Base-by-base conservation (phyloP, 1,140 invertebrate species). In the Heliconius eleuchia region DNA sequence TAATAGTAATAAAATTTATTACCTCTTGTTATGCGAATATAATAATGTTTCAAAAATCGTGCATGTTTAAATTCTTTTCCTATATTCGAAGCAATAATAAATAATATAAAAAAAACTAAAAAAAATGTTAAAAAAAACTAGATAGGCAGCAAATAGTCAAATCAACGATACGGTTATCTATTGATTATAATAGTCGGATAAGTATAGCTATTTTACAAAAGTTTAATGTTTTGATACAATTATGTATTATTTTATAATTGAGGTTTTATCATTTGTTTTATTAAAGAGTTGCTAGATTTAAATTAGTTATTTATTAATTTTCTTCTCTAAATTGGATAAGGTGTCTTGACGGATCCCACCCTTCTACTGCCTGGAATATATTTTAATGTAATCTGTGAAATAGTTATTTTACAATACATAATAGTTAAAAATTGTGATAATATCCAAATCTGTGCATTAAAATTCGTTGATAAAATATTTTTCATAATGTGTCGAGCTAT, bases 71-170 rank as follows among this genome's bases (percentile, higher is more conserved):
- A 1, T 5, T 18, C 3, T 66, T 66, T 30, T 66, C 60, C 60
- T 66, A 66, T 66, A 66, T 66, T 66, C 27, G n/a, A 66, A 66
- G 60, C 60, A 66, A 66, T 66, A 66, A 66, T 11, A 23, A 66
- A 30, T 66, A 66, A 27, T 27, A 66, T 13, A 30, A 13, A 27
- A 66, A 57, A 66, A 3, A 30, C 9, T 4, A 30, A 66, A 66
- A 66, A 66, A 66, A 27, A 6, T 27, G 9, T 23, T 46, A 46
- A 23, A 60, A 57, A 23, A 23, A 60, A 60, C 34, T 60, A 60
- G 55, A 66, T 66, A 66, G 60, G 60, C 60, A 66, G 60, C 60
- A 66, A 66, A 66, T 66, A 66, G 60, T 27, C 60, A 66, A 60
- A 60, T 66, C 60, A 30, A 27, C 23, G 23, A 66, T 66, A 57